These are phyloP conservation scores for Choristoneura fumiferana DNA, from an alignment of 1,140 invertebrate genomes.

Conservation along the genomic window DNA sequence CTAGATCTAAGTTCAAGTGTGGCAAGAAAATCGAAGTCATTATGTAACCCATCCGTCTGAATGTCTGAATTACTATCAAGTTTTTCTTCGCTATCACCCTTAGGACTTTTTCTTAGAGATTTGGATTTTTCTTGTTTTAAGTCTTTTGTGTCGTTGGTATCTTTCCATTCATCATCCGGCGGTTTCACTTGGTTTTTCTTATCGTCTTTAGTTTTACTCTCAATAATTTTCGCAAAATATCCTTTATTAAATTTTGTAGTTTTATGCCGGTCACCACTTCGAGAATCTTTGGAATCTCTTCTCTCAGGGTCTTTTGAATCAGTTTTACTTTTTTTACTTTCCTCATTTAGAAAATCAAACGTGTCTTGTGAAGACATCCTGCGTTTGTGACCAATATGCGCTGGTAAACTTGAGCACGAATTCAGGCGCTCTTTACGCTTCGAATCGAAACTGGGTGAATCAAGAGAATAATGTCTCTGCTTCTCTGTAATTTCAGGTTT, in stretches of 20 bases:
- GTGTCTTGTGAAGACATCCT: constrained; percentile 88
- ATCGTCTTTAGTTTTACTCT: constrained; percentile 79
- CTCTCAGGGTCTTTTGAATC: constrained; percentile 80
- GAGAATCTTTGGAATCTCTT: constrained; percentile 86
- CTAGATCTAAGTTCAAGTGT: constrained; percentile 80
- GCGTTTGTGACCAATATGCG: constrained; percentile 83
- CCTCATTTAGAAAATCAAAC: constrained; percentile 81
- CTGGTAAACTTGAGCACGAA: constrained; percentile 82
- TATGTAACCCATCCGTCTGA: constrained; percentile 50
- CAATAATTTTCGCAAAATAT: constrained; percentile 75
- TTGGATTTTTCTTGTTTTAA: constrained; percentile 41
- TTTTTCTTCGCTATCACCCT: constrained; percentile 45
- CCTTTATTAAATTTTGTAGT: constrained; percentile 75
- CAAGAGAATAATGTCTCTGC: constrained; percentile 74
- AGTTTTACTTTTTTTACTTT: constrained; percentile 85
- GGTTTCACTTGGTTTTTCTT: constrained; percentile 76
- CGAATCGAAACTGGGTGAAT: constrained; percentile 68
- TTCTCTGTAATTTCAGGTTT: constrained; percentile 63
- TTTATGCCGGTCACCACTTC: constrained; percentile 71
- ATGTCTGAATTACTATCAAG: constrained; percentile 25
- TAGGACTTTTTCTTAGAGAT: constrained; percentile 39
- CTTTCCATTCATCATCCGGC: constrained; percentile 60
- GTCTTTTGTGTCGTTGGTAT: constrained; percentile 53
- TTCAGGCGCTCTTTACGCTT: constrained; percentile 79
- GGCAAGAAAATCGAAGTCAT: constrained; percentile 83